Conservation (phyloP, 2,888 invertebrate genomes). For the Conistra vaccinii region DNA sequence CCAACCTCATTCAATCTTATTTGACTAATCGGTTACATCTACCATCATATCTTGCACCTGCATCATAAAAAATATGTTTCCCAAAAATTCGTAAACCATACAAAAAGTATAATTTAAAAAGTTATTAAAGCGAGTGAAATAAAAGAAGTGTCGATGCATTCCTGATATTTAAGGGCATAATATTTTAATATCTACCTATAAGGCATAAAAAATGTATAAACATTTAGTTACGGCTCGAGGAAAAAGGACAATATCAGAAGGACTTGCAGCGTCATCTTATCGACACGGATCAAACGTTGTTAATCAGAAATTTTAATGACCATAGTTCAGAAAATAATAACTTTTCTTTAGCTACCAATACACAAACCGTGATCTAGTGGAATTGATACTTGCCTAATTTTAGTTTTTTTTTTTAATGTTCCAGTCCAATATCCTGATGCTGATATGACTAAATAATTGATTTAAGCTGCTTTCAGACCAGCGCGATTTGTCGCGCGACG, state of each 20-base stretch:
- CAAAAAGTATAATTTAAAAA: slow-evolving; percentile 66
- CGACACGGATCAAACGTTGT: slow-evolving; percentile 90
- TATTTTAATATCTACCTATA: slow-evolving; percentile 82
- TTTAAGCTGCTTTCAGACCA: no score
- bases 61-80: slow-evolving; percentile 56
- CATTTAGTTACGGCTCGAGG: slow-evolving; percentile 87
- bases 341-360: slow-evolving; percentile 84
- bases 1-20: slow-evolving; percentile 1
- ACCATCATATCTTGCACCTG: slow-evolving; percentile 39
- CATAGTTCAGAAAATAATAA: slow-evolving; percentile 90
- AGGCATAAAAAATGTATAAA: slow-evolving; percentile 84
- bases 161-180: slow-evolving; percentile 80
- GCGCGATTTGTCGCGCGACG: no score
- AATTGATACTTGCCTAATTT: slow-evolving; percentile 77
- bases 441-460: not conserved
- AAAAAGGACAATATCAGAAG: slow-evolving; percentile 84
- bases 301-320: slow-evolving; percentile 91
- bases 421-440: not conserved
- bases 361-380: slow-evolving; percentile 58
- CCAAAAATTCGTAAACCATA: slow-evolving; percentile 42
- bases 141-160: slow-evolving; percentile 78
- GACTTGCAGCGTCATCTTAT: slow-evolving; percentile 88
- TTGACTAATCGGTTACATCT: slow-evolving; percentile 38
- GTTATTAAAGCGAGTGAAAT: slow-evolving; percentile 68
- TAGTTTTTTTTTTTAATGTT: not conserved